Base-by-base conservation (phyloP, 2,888 invertebrate genomes). In the Thecophora atra region DNA sequence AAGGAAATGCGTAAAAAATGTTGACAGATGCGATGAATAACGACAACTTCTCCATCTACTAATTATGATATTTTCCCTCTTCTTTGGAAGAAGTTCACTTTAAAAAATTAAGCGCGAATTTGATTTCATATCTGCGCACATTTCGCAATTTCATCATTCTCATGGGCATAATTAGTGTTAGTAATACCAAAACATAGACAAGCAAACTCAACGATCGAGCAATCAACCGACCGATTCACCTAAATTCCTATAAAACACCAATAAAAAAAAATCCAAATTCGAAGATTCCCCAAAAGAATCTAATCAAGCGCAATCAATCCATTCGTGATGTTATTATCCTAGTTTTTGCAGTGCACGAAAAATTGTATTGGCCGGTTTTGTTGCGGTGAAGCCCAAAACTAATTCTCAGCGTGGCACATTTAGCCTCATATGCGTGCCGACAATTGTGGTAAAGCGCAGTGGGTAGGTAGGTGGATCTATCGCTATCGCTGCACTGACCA, bases 301-400 rank as follows among this genome's bases (percentile, higher is more conserved):
- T 66, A 72, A 73, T 74, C 66, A 69, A 58, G 28, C 60, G 51
- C 64, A 74, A 78, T 76, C 58, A 75, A 62, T 74, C 73, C 76
- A 28, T 76, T 79, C 79, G 79, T 79, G 78, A 78, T 73, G 77
- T 69, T 75, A 79, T 77, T 79, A 79, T 78, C 79, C 79, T 74
- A 77, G 76, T 75, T 77, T 76, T 66, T 69, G n/a, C 60, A 54
- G 47, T 58, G 15, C 71, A 65, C n/a, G 44, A 56, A 44, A 62
- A 26, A 62, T 30, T 69, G 37, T 11, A 37, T 2, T 37, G 6
- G 7, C 37, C 37, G 37, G 37, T 11, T n/a, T n/a, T n/a, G n/a
- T n/a, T 6, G 11, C 37, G 47, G 19, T 7, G 28, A 63, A n/a
- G 28, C 47, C 26, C 26, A 71, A n/a, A 51, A 21, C 42, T 21